These are phyloP conservation scores for Craseonycteris thonglongyai DNA, from an alignment of 2,113 vertebrate species.

Conservation along the genomic window DNA sequence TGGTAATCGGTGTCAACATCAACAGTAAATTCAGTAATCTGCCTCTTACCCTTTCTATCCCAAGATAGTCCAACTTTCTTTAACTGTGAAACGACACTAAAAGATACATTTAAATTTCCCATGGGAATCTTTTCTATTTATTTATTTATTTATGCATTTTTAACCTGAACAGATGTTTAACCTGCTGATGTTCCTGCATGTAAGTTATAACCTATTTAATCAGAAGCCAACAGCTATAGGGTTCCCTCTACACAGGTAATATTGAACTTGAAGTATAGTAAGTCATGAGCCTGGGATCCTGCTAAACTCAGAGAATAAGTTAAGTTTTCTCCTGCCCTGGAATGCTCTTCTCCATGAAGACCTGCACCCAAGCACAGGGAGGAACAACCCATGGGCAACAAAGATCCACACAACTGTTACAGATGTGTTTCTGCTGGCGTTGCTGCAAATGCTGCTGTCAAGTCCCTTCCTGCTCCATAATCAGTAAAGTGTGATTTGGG, in stretches of 20 bases:
- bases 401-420: background rate
- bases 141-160: too few species aligned
- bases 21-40: background rate
- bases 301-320: background rate
- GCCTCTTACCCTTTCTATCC: background rate
- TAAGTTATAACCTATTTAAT: background rate
- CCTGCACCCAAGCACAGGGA: background rate
- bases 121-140: background rate
- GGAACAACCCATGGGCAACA: background rate
- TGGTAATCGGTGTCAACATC: background rate
- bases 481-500: background rate
- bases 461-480: background rate
- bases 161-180: background rate
- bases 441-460: accelerated
- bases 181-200: background rate
- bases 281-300: background rate
- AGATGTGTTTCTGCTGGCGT: background rate
- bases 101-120: background rate
- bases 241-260: background rate
- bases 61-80: background rate
- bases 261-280: background rate
- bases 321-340: background rate
- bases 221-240: background rate
- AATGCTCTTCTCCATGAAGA: background rate
- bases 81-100: background rate